Percentiles rank a stretch among this genome's conserved stretches.
Evolutionary conservation across 2,113 vertebrate genomes (phyloP).

Genomic region (Catagonus wagneri): DNA sequence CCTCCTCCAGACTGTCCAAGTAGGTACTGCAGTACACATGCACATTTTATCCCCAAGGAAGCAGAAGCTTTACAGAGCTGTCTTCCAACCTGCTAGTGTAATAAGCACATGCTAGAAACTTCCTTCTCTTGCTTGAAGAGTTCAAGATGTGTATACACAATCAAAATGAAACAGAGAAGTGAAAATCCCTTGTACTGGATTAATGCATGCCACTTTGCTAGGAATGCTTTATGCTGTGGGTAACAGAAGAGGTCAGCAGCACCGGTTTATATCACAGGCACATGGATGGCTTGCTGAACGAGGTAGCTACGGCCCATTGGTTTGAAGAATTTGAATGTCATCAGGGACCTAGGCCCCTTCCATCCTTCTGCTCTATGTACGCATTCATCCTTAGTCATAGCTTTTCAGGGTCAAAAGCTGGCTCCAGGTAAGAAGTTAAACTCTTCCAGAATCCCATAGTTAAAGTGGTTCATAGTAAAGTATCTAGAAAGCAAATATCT

Average conservation of each 20-base stretch:
- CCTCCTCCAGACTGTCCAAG: neutral
- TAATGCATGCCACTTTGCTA: neutral
- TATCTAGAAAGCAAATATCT: neutral
- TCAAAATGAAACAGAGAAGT: neutral
- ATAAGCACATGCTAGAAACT: neutral
- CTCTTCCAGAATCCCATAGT: neutral
- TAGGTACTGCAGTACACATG: neutral
- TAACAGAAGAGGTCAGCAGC: neutral
- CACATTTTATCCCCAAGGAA: neutral
- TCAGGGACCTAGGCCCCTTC: neutral
- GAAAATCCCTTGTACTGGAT: neutral
- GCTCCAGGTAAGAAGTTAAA: neutral
- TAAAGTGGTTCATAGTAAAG: neutral
- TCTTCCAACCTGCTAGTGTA: neutral
- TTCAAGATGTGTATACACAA: neutral
- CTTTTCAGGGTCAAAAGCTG: neutral
- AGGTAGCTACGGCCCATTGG: neutral
- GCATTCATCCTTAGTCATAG: neutral
- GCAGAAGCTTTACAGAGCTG: neutral
- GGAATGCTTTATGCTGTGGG: neutral
- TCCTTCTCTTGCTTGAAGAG: neutral
- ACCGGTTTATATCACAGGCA: neutral
- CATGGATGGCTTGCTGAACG: neutral
- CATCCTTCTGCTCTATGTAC: neutral
- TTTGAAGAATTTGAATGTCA: neutral